Evolutionary conservation across 2,888 invertebrate genomes (phyloP).

Genomic region (Stenolophus ochropezus): DNA sequence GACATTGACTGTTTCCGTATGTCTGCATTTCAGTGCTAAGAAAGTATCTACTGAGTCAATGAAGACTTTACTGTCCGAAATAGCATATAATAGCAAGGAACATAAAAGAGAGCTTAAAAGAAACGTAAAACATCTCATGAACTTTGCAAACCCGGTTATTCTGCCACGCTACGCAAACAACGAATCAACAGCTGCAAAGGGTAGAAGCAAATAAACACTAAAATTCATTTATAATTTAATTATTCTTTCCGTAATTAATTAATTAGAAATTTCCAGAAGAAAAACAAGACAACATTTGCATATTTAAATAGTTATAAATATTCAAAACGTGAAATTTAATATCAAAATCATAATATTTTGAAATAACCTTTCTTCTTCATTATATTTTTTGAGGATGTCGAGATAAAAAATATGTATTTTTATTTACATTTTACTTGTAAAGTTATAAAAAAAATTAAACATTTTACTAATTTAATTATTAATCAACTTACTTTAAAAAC

Average conservation of each 20-base stretch:
- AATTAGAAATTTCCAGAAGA: not conserved
- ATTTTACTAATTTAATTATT: too few relatives aligned
- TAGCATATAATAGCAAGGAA: not conserved
- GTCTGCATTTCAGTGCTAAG: too few relatives aligned
- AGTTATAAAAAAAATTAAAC: too few relatives aligned
- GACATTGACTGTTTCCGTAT: too few relatives aligned
- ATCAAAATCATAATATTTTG: not conserved
- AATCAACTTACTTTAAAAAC: too few relatives aligned
- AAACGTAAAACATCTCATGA: not conserved
- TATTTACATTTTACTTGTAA: too few relatives aligned
- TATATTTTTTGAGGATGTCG: too few relatives aligned
- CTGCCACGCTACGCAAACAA: not conserved
- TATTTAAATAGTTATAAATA: not conserved
- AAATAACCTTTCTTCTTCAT: too few relatives aligned
- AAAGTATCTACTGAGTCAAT: too few relatives aligned
- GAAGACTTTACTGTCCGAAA: too few relatives aligned
- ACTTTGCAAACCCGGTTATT: not conserved
- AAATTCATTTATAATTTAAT: slow-evolving; percentile 3
- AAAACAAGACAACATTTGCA: not conserved
- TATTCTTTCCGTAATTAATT: slow-evolving; percentile 4
- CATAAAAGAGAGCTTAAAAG: not conserved
- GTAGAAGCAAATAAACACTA: not conserved
- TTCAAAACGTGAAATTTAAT: not conserved
- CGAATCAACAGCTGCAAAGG: not conserved
- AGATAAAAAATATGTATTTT: too few relatives aligned